Conservation (phyloP, 2,113 vertebrate species). For the Ardeotis arabs region DNA sequence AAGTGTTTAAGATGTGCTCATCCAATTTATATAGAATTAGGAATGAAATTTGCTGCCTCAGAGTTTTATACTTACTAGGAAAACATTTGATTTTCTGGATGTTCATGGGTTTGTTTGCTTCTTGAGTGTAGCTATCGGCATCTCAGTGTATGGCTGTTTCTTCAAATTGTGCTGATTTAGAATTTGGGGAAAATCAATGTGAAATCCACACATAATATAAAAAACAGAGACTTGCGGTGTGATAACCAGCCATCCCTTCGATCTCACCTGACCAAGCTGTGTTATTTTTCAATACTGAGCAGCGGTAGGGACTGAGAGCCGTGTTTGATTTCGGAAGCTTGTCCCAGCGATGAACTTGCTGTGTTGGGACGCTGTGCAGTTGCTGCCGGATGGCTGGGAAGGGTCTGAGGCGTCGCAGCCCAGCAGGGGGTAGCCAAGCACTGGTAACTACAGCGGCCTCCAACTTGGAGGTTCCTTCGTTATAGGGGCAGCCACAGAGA, state of each 20-base stretch:
- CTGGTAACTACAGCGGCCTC: constrained; percentile 73
- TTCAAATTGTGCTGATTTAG: not conserved
- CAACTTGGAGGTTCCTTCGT: not conserved
- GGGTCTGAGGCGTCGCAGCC: constrained; percentile 68
- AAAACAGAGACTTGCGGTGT: not conserved
- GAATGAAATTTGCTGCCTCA: not conserved
- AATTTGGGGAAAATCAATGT: not conserved
- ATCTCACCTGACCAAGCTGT: not conserved
- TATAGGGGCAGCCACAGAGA: not conserved
- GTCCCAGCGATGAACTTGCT: not conserved
- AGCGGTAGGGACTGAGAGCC: not conserved
- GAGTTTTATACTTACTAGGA: not conserved
- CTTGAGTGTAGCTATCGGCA: not conserved
- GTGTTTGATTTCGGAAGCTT: not conserved
- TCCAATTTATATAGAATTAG: constrained; percentile 30
- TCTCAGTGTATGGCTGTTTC: not conserved
- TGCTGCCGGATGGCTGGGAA: not conserved
- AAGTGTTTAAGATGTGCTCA: constrained; percentile 61
- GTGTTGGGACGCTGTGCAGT: not conserved
- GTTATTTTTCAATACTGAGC: not conserved
- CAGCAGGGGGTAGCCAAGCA: constrained; percentile 96
- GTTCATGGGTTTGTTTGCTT: not conserved
- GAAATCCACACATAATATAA: not conserved
- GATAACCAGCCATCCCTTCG: not conserved
- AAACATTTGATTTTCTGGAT: not conserved